Percentiles rank a stretch among this genome's conserved stretches.
Conservation (phyloP, 1,140 invertebrate species). For the Helicoverpa armigera region DNA sequence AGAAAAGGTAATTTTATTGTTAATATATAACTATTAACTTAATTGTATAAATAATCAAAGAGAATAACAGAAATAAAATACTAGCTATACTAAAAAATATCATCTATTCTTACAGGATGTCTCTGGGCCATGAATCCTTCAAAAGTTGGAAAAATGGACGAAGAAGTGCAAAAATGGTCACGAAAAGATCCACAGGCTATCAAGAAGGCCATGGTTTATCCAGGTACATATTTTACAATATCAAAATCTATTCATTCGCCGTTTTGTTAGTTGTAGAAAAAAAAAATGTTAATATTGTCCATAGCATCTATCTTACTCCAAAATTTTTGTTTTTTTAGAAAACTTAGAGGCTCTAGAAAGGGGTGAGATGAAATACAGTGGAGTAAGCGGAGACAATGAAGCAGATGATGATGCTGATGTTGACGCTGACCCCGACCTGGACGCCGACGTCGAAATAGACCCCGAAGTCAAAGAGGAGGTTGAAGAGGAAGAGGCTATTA, state of each 20-base stretch:
- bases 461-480: constrained; percentile 79
- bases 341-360: constrained; percentile 93
- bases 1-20: constrained; percentile 88
- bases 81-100: neutral
- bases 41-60: neutral
- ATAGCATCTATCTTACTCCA: neutral
- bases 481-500: constrained; percentile 74
- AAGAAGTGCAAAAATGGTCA: constrained; percentile 98
- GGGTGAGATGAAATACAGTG: constrained; percentile 94
- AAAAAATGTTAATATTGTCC: no score
- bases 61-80: neutral
- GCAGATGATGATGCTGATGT: constrained; percentile 84
- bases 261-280: neutral
- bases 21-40: neutral
- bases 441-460: constrained; percentile 85
- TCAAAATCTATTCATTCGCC: neutral
- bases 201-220: constrained; percentile 96
- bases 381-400: constrained; percentile 84
- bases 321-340: constrained; percentile 84
- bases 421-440: constrained; percentile 82
- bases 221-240: constrained; percentile 85
- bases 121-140: constrained; percentile 98
- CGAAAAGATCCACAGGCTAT: constrained; percentile 96
- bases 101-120: constrained; percentile 88
- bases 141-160: constrained; percentile 98